Base-by-base conservation (phyloP, 1,140 invertebrate species). In the Aradophagus sp. region DNA sequence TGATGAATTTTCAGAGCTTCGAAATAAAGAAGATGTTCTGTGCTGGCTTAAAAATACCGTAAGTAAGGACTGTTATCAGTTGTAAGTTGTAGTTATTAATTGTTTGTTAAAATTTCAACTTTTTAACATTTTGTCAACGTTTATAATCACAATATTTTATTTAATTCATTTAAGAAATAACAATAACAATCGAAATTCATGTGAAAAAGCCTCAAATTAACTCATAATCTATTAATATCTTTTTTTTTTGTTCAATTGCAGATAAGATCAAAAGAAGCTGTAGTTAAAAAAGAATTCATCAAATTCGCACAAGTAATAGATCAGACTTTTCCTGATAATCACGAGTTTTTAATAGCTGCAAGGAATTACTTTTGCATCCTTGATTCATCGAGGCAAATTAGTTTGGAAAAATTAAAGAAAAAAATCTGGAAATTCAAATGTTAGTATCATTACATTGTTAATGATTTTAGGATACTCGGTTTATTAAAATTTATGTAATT, bases 231-330 rank as follows among this genome's bases (percentile, higher is more conserved):
- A 8, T 23, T 8, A 23, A 23, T 5, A 14, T 34, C n/a, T 38
- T 52, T 38, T 26, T 20, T 14, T 17, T 5, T 17, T 29, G 5
- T 47, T 12, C 7, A 23, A 26, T 50, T 50, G 11, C 35, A 69
- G 66, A 29, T 69, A 15, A 48, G 16, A 19, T 47, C 41, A 7
- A 69, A 61, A 31, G 65, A 69, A 56, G 26, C 56, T 6, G 17
- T 56, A 1, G 50, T 56, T 0, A 69, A 69, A n/a, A 62, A 69
- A 32, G 56, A 69, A 16, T 69, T 69, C 7, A 42, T 69, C 1
- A 69, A 62, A 42, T 62, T 69, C 19, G 66, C 66, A 2, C 1
- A 36, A 23, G 15, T 38, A 1, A 62, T 69, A 2, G 13, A 56
- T 35, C 2, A 38, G 14, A 20, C 14, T 13, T 69, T 62, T 32